Percentiles rank a stretch among this genome's conserved stretches.
These are phyloP conservation scores for Psilopsiagon aymara DNA, from an alignment of 2,113 vertebrate genomes.

Conservation along the genomic window DNA sequence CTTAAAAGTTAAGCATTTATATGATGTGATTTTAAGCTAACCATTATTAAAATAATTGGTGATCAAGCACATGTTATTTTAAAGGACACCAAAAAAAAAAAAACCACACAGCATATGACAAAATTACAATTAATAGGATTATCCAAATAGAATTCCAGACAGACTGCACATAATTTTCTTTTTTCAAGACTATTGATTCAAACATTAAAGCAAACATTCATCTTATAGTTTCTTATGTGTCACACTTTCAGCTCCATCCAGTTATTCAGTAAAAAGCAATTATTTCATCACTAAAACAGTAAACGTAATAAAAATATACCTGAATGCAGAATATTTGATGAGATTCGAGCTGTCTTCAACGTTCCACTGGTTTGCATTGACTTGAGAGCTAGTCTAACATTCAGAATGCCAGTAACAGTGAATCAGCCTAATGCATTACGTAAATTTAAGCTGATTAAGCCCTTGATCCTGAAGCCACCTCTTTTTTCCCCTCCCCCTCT, in stretches of 20 bases:
- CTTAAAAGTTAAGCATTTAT: slow-evolving; percentile 1
- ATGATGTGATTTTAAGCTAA: slow-evolving; percentile 19
- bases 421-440: slow-evolving; percentile 67
- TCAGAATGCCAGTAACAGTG: slow-evolving; percentile 50
- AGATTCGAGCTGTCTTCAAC: slow-evolving; percentile 36
- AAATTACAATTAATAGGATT: background rate
- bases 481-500: slow-evolving; percentile 43
- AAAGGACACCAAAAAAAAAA: background rate
- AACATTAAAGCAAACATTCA: background rate
- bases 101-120: background rate
- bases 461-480: slow-evolving; percentile 48
- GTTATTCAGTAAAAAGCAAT: background rate
- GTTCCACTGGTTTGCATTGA: slow-evolving; percentile 37
- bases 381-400: slow-evolving; percentile 42
- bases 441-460: slow-evolving; percentile 67
- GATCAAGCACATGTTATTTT: background rate
- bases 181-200: background rate
- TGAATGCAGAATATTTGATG: slow-evolving; percentile 24
- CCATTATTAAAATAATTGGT: background rate
- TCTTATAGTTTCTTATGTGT: background rate
- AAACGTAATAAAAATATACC: slow-evolving; percentile 38
- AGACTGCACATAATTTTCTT: background rate
- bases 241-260: background rate
- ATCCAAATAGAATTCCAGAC: background rate
- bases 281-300: background rate